Conservation (phyloP, 2,888 invertebrate species). For the Dynastes grantii region DNA sequence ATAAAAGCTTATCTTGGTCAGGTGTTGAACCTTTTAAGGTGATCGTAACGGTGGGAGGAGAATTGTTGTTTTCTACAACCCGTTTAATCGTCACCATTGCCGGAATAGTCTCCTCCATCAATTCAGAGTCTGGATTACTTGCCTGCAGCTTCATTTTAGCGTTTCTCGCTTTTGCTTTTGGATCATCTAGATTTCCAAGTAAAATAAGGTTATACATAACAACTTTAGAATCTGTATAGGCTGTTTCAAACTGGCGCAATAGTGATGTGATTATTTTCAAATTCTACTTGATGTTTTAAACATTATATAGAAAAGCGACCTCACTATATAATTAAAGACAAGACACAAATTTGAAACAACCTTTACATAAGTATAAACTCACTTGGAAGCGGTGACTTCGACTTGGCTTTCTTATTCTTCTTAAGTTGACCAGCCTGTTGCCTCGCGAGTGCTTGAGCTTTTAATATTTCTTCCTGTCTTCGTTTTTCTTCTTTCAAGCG, state of each 20-base stretch:
- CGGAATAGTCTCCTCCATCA: conserved; percentile 68
- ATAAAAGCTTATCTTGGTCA: conserved; percentile 82
- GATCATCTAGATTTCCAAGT: conserved; percentile 30
- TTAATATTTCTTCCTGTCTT: conserved; percentile 59
- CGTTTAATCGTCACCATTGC: conserved; percentile 82
- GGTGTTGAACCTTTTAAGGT: conserved; percentile 83
- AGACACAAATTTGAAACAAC: too few species aligned
- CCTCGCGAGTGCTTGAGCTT: conserved; percentile 56
- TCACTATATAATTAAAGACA: too few species aligned
- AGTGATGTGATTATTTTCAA: too few species aligned
- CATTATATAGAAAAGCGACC: too few species aligned
- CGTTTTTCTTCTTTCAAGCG: conserved; percentile 63
- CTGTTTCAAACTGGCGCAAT: too few species aligned
- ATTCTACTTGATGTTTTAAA: too few species aligned
- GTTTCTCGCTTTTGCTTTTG: conserved; percentile 51
- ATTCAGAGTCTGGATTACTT: conserved; percentile 43
- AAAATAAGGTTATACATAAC: conserved; percentile 4
- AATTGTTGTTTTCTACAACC: conserved; percentile 77
- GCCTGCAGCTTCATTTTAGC: conserved; percentile 38
- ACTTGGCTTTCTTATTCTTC: conserved; percentile 53
- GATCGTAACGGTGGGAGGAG: conserved; percentile 83
- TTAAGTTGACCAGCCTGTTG: conserved; percentile 53
- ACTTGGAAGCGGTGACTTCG: conserved; percentile 19
- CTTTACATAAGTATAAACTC: conserved; percentile 1
- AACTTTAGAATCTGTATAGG: not conserved